Base-by-base conservation (phyloP, 2,888 invertebrate species). In the Philereme vetulata region DNA sequence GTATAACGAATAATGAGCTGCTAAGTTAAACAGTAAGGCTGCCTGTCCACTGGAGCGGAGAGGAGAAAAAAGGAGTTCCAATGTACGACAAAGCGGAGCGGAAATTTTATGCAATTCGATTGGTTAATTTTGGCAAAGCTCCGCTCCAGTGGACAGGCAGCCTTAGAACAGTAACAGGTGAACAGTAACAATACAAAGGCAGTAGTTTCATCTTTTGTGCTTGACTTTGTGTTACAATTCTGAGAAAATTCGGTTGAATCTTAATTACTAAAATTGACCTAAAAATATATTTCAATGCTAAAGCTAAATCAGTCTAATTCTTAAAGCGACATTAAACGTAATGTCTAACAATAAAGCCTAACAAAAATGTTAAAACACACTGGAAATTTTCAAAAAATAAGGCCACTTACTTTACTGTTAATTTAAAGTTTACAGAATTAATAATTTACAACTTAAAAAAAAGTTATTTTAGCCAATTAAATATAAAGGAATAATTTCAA, bases 261-360 rank as follows among this genome's bases (percentile, higher is more conserved):
- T 83, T 86, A 87, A 70, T 75, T 64, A 76, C 82, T 86, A 85
- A 85, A 75, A 85, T 81, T 86, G 82, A 86, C 86, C 86, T 89
- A 90, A 88, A 79, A 88, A 84, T 87, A 90, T 82, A 82, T 81
- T 85, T 84, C 81, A 90, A 90, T 88, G 89, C 91, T 91, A 91
- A 92, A 78, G 85, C 88, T 91, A 90, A 91, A 92, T 92, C 91
- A 92, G 91, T 92, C 91, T 92, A 91, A 90, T 90, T 89, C 91
- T 92, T 92, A 92, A 88, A 90, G 90, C 89, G 90, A 92, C 86
- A 87, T 85, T 82, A 85, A 66, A 55, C 68, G 65, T 77, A 78
- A 86, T 83, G 86, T 90, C 88, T 88, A 90, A 85, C 82, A 85
- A 84, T 90, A 89, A 88, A 90, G 88, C 88, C 86, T 88, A 90